Evolutionary conservation across 2,113 vertebrate genomes (phyloP).

Genomic region (Ivindomyrus marchei): DNA sequence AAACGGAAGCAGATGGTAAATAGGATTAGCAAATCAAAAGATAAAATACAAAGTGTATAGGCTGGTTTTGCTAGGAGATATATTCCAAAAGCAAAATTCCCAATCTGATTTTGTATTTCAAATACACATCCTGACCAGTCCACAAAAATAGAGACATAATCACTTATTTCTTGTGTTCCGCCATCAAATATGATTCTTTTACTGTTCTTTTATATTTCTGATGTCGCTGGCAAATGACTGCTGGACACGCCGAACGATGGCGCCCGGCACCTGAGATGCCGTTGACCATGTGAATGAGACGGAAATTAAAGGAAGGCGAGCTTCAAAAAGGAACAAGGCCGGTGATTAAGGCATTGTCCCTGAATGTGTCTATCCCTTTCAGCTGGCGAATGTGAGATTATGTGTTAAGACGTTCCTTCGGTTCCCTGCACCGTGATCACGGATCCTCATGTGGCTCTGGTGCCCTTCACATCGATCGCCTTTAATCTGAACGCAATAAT

Average conservation of each 20-base stretch:
- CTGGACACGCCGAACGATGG: neutral
- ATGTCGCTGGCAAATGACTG: neutral
- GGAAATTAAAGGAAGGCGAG: neutral
- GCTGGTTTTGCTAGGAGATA: neutral
- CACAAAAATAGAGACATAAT: neutral
- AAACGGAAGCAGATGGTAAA: neutral
- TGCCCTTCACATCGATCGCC: slow-evolving; percentile 3
- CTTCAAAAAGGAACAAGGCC: neutral
- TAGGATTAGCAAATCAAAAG: neutral
- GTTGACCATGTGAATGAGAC: neutral
- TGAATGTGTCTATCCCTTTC: neutral
- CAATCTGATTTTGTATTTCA: neutral
- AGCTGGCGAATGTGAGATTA: neutral
- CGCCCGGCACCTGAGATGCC: neutral
- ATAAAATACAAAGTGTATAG: neutral
- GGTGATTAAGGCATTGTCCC: slow-evolving; percentile 1
- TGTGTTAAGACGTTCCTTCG: neutral
- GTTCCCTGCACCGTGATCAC: neutral
- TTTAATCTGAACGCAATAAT: slow-evolving; percentile 21
- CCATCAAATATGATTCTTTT: neutral
- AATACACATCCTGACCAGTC: neutral
- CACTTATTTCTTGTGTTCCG: neutral
- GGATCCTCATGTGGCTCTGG: neutral
- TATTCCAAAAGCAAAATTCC: neutral
- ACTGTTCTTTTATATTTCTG: neutral